phyloP scores from a whole-genome alignment of 2,888 invertebrate species.

The Chymomyza amoena region DNA sequence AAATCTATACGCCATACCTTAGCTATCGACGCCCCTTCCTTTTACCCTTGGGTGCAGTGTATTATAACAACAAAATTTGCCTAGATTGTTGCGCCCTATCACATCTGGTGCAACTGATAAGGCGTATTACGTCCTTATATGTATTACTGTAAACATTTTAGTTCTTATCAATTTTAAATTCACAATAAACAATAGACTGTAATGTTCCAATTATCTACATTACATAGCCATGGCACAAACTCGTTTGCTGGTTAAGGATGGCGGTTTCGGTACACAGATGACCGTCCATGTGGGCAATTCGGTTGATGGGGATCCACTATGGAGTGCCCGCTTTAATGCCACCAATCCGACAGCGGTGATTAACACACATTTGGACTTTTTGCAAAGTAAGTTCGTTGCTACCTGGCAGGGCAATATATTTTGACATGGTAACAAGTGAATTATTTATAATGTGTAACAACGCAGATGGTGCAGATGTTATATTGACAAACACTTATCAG shows the following conservation, averaged over 20 bases:
- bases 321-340: conserved; percentile 91
- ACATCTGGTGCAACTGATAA: conserved; percentile 27
- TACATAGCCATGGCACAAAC: conserved; percentile 58
- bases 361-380: conserved; percentile 89
- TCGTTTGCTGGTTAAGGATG: conserved; percentile 82
- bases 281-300: conserved; percentile 86
- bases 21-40: too few relatives aligned
- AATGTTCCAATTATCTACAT: conserved; percentile 6
- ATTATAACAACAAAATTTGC: background rate
- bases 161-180: background rate
- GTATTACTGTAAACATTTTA: background rate
- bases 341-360: conserved; percentile 89
- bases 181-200: background rate
- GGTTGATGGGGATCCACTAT: conserved; percentile 91
- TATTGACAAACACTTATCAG: conserved; percentile 95
- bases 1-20: too few relatives aligned
- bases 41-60: too few relatives aligned
- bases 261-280: conserved; percentile 91
- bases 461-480: conserved; percentile 91
- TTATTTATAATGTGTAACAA: background rate
- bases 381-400: conserved; percentile 82
- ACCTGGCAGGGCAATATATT: background rate
- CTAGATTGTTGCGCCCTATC: background rate
- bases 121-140: background rate
- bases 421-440: background rate